Conservation (phyloP, 2,113 vertebrate species). For the Pangasianodon hypophthalmus region DNA sequence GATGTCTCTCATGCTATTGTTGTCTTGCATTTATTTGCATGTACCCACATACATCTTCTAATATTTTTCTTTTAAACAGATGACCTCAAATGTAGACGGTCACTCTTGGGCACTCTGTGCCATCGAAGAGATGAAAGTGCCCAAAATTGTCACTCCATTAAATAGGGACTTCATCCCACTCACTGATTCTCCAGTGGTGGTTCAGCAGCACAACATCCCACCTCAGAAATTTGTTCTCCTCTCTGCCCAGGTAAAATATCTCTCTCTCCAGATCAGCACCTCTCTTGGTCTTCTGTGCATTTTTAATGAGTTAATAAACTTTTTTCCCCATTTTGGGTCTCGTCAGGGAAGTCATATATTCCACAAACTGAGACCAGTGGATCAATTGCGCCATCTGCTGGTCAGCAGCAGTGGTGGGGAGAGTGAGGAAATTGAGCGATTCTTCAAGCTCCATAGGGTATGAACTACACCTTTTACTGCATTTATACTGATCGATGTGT, state of each 20-base stretch:
- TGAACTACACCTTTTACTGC: not conserved
- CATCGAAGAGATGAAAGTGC: constrained; percentile 79
- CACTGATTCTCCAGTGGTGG: constrained; percentile 91
- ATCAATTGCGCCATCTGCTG: constrained; percentile 91
- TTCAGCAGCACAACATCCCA: constrained; percentile 89
- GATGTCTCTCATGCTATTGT: not conserved
- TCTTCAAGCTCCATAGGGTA: constrained; percentile 96
- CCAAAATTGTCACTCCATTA: constrained; percentile 84
- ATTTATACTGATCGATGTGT: not conserved
- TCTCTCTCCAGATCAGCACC: not conserved
- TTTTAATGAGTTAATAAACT: not conserved
- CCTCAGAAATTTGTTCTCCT: constrained; percentile 93
- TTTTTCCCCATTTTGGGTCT: not conserved
- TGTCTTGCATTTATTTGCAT: not conserved
- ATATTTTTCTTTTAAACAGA: constrained; percentile 67
- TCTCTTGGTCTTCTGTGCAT: not conserved
- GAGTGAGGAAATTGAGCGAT: constrained; percentile 93
- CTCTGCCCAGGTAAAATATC: constrained; percentile 85
- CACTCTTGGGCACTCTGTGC: constrained; percentile 94
- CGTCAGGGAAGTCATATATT: constrained; percentile 93
- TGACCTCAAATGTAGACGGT: constrained; percentile 88
- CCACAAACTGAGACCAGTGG: constrained; percentile 92
- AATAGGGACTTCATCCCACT: constrained; percentile 89
- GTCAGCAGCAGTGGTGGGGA: constrained; percentile 91
- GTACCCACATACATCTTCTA: not conserved